Evolutionary conservation across 2,888 invertebrate species (phyloP).

Genomic region (Melinopterus prodromus): DNA sequence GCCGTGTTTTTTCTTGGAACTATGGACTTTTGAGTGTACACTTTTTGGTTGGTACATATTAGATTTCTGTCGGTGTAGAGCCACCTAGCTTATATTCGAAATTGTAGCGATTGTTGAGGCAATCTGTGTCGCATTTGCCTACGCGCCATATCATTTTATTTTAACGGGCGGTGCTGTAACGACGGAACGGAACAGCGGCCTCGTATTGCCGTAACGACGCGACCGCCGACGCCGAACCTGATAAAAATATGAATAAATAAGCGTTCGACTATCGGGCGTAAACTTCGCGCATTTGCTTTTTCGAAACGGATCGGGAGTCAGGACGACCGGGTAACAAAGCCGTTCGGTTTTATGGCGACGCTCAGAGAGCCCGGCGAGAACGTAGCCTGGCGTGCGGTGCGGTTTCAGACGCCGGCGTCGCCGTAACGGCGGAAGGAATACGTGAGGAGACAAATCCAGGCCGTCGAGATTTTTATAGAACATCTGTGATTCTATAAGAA

Average conservation of each 20-base stretch:
- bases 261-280: slow-evolving; percentile 29
- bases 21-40: too few relatives aligned
- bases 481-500: slow-evolving; percentile 57
- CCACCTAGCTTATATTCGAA: background rate
- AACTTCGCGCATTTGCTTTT: slow-evolving; percentile 35
- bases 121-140: background rate
- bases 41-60: too few relatives aligned
- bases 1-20: too few relatives aligned
- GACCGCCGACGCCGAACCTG: slow-evolving; percentile 8
- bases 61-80: too few relatives aligned
- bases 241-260: slow-evolving; percentile 37
- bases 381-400: too few relatives aligned
- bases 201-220: slow-evolving; percentile 4
- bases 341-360: slow-evolving; percentile 46
- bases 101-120: background rate
- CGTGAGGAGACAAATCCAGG: slow-evolving; percentile 54
- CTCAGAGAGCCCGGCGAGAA: slow-evolving; percentile 19
- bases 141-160: background rate
- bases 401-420: background rate
- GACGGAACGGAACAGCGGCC: background rate
- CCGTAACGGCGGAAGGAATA: slow-evolving; percentile 17
- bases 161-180: background rate
- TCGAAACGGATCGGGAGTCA: slow-evolving; percentile 34
- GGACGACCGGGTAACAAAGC: slow-evolving; percentile 47
- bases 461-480: slow-evolving; percentile 58